Evolutionary conservation across 2,113 vertebrate genomes (phyloP).

Genomic region (Nothobranchius kuhntae): DNA sequence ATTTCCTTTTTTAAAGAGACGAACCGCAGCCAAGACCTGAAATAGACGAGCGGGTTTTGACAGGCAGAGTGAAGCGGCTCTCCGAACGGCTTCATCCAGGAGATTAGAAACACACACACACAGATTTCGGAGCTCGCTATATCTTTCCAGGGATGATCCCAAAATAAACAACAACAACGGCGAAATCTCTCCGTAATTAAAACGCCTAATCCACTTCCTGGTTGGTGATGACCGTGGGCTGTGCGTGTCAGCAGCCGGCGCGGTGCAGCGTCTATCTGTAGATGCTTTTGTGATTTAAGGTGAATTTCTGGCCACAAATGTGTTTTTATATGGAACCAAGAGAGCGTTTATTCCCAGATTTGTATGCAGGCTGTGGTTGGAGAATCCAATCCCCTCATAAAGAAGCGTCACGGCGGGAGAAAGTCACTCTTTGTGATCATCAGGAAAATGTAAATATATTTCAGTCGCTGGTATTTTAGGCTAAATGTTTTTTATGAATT

Average conservation of each 20-base stretch:
- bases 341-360: conserved; percentile 16
- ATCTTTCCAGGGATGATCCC: conserved; percentile 72
- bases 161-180: conserved; percentile 68
- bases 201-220: conserved; percentile 73
- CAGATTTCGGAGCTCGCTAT: conserved; percentile 64
- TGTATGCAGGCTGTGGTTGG: conserved; percentile 41
- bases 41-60: conserved; percentile 62
- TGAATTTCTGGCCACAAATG: conserved; percentile 50
- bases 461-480: conserved; percentile 19
- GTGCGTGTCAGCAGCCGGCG: conserved; percentile 62
- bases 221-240: conserved; percentile 67
- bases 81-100: conserved; percentile 65
- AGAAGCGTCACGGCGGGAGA: conserved; percentile 12
- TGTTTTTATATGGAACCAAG: conserved; percentile 11
- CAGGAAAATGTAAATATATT: conserved; percentile 3
- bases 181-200: conserved; percentile 73
- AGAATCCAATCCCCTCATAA: conserved; percentile 27
- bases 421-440: conserved; percentile 37
- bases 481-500: conserved; percentile 25
- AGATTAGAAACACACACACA: conserved; percentile 71
- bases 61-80: conserved; percentile 58
- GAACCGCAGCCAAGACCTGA: conserved; percentile 68
- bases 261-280: conserved; percentile 50
- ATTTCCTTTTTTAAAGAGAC: not conserved
- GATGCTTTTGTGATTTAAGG: conserved; percentile 49